Evolutionary conservation across 2,888 invertebrate species (phyloP).

Genomic region (Hypselothyrea guttata): DNA sequence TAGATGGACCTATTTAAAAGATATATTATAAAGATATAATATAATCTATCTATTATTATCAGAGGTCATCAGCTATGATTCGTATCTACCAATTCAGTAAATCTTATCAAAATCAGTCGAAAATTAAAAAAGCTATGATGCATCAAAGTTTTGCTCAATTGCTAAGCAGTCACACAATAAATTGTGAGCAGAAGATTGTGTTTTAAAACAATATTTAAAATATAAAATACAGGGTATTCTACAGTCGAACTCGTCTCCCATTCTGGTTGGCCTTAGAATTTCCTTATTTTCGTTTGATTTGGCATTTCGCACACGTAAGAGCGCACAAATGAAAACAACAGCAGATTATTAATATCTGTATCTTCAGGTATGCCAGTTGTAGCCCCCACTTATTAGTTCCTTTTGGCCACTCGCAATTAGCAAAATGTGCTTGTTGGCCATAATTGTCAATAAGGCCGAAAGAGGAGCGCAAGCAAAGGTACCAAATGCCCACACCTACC

Average conservation of each 20-base stretch:
- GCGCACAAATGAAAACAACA: slow-evolving; percentile 57
- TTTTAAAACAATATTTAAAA: no score
- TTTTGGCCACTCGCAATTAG: slow-evolving; percentile 51
- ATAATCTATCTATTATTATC: no score
- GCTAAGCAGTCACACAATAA: no score
- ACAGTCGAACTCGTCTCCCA: slow-evolving; percentile 44
- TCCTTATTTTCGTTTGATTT: slow-evolving; percentile 23
- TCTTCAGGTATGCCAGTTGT: slow-evolving; percentile 27
- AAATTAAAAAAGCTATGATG: no score
- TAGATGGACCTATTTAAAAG: no score
- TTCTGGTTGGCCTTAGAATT: slow-evolving; percentile 41
- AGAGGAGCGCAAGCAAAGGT: background rate
- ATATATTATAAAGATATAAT: no score
- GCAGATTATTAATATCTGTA: slow-evolving; percentile 68
- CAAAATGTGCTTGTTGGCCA: slow-evolving; percentile 66
- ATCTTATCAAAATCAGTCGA: no score
- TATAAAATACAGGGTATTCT: no score
- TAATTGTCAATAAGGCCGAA: slow-evolving; percentile 41
- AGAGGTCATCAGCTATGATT: no score
- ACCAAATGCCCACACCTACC: background rate
- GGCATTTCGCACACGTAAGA: slow-evolving; percentile 66
- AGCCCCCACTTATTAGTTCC: slow-evolving; percentile 13
- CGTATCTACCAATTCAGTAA: no score
- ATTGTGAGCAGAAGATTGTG: no score
- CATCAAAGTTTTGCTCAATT: no score